A percentile compares a stretch with the other conserved stretches of the same genome.
phyloP scores from a whole-genome alignment of 2,888 invertebrate genomes.

The Eristalinus sepulchralis region DNA sequence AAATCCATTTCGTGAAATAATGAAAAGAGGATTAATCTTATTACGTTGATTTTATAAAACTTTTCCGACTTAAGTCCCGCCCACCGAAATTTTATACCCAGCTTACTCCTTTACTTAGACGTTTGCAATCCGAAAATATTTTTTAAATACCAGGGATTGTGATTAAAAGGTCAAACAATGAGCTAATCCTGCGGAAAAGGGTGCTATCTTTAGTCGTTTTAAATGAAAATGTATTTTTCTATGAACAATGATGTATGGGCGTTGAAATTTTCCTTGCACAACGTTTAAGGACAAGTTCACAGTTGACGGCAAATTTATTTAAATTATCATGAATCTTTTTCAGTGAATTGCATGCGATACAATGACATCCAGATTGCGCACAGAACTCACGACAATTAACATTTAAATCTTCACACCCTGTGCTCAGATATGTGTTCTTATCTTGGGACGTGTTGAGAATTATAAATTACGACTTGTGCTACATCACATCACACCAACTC shows the following conservation, averaged over 20 bases:
- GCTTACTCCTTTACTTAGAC: not conserved
- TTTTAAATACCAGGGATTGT: not conserved
- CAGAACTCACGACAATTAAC: not conserved
- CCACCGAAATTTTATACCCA: not conserved
- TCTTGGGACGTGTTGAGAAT: not conserved
- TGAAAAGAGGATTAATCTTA: conserved; percentile 13
- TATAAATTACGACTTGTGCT: not conserved
- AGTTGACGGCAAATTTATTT: not conserved
- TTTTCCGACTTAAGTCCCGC: not conserved
- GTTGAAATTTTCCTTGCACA: not conserved
- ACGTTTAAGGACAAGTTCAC: not conserved
- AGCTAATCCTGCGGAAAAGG: not conserved
- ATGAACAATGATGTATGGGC: too few relatives aligned
- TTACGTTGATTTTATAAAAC: not conserved
- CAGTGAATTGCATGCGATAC: not conserved
- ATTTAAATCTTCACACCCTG: not conserved
- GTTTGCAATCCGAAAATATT: too few relatives aligned
- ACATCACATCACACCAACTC: not conserved
- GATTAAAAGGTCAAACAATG: too few relatives aligned
- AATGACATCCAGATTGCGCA: not conserved
- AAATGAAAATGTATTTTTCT: not conserved
- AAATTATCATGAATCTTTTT: not conserved
- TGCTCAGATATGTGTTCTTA: not conserved
- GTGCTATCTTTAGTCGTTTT: not conserved
- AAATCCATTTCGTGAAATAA: conserved; percentile 1